These are phyloP conservation scores for Gymnobelideus leadbeateri DNA, from an alignment of 2,113 vertebrate genomes.

Conservation along the genomic window DNA sequence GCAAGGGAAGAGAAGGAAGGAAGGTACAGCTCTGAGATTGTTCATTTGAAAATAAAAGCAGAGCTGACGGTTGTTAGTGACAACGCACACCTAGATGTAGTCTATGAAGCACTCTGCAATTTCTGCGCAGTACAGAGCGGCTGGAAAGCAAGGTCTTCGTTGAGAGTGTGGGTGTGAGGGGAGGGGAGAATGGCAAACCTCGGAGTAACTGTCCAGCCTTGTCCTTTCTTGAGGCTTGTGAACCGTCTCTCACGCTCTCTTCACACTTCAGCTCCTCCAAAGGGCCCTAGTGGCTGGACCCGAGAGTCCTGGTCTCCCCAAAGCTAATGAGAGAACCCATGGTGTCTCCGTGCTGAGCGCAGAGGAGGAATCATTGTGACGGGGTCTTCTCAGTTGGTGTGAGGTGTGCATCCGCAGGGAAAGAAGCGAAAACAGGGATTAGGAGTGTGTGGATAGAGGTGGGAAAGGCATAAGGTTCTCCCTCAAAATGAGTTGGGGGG, in stretches of 20 bases:
- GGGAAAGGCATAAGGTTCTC: not conserved
- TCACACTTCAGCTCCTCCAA: not conserved
- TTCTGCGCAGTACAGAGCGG: not conserved
- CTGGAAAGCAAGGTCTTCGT: not conserved
- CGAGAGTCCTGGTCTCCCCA: too few relatives aligned
- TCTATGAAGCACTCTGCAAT: not conserved
- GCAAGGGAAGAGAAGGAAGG: not conserved
- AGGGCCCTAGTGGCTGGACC: not conserved
- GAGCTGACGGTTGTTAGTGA: not conserved
- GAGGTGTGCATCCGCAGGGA: not conserved
- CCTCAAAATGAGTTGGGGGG: not conserved
- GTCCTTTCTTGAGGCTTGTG: not conserved
- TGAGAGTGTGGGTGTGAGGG: not conserved
- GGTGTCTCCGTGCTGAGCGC: not conserved
- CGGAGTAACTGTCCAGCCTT: not conserved
- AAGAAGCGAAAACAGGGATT: not conserved
- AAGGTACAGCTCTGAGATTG: not conserved
- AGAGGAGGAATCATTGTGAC: not conserved
- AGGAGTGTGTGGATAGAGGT: not conserved
- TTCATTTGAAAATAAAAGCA: not conserved
- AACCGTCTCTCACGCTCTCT: not conserved
- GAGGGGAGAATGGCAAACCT: not conserved
- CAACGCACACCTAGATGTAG: not conserved
- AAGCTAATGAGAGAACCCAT: too few relatives aligned
- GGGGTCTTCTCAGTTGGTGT: too few relatives aligned